A percentile compares a stretch with the other conserved stretches of the same genome.
Conservation (phyloP, 2,888 invertebrate species). For the Limnephilus auricula region DNA sequence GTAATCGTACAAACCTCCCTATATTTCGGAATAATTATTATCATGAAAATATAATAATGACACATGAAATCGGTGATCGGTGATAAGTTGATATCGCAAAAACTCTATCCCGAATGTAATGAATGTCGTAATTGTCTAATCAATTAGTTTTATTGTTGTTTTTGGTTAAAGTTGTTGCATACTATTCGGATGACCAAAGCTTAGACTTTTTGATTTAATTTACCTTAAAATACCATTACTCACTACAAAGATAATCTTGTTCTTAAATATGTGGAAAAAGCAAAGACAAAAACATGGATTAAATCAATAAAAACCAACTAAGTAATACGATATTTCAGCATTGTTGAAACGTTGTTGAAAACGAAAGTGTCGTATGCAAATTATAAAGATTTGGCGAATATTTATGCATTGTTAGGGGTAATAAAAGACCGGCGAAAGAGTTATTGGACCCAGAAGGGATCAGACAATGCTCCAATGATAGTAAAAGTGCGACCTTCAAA, state of each 20-base stretch:
- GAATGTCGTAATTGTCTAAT: too few species aligned
- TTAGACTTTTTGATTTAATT: too few species aligned
- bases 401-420: not conserved
- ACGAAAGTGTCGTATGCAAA: constrained; percentile 12
- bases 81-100: too few species aligned
- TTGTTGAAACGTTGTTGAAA: not conserved
- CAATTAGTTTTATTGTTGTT: not conserved
- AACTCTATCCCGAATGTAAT: too few species aligned
- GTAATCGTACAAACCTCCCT: too few species aligned
- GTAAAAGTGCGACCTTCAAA: constrained; percentile 56
- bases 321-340: not conserved
- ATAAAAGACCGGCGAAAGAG: constrained; percentile 54
- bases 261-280: too few species aligned
- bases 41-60: too few species aligned
- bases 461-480: constrained; percentile 32
- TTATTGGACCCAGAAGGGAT: constrained; percentile 48
- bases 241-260: too few species aligned
- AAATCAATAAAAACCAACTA: not conserved
- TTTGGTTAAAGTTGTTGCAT: not conserved
- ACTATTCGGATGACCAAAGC: too few species aligned
- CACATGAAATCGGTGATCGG: too few species aligned
- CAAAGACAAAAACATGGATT: not conserved
- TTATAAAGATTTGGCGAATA: not conserved
- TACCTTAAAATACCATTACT: too few species aligned
- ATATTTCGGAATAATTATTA: too few species aligned